phyloP scores from a whole-genome alignment of 2,888 invertebrate genomes.

The Megaustenia siamemsis region DNA sequence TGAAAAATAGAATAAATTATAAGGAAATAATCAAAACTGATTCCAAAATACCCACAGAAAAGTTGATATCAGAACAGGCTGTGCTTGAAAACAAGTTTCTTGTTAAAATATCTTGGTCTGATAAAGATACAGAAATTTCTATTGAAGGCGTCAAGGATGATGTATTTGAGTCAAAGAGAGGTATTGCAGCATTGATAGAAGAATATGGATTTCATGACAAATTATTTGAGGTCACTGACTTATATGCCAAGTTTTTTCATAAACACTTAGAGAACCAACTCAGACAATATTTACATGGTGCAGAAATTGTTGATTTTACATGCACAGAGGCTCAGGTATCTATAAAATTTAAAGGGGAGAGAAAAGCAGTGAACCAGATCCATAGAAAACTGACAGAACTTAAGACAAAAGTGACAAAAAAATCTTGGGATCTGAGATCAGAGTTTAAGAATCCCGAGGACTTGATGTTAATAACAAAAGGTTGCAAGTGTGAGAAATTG shows the following conservation, averaged over 20 bases:
- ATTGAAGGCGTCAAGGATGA: conserved; percentile 43
- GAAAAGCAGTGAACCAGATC: neutral
- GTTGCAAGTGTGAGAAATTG: conserved; percentile 1
- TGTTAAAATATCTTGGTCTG: conserved; percentile 28
- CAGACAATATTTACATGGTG: neutral
- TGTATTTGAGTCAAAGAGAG: conserved; percentile 12
- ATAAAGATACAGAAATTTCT: neutral
- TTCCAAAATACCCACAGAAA: neutral
- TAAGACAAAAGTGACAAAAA: neutral
- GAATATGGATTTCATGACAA: conserved; percentile 17
- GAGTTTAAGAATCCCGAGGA: conserved; percentile 22
- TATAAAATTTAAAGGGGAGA: conserved; percentile 22
- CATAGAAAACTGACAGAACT: neutral
- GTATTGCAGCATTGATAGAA: neutral
- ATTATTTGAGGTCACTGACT: conserved; percentile 2
- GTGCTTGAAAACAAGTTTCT: conserved; percentile 23
- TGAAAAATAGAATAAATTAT: neutral
- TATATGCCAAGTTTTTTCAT: conserved; percentile 1
- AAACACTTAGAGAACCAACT: neutral
- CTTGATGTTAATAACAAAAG: conserved; percentile 28
- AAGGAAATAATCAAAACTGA: conserved; percentile 4
- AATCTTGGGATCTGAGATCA: conserved; percentile 22
- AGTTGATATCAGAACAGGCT: neutral
- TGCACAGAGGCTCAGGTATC: neutral
- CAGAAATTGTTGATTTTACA: neutral